Base-by-base conservation (phyloP, 2,888 invertebrate genomes). In the Troides aeacus region DNA sequence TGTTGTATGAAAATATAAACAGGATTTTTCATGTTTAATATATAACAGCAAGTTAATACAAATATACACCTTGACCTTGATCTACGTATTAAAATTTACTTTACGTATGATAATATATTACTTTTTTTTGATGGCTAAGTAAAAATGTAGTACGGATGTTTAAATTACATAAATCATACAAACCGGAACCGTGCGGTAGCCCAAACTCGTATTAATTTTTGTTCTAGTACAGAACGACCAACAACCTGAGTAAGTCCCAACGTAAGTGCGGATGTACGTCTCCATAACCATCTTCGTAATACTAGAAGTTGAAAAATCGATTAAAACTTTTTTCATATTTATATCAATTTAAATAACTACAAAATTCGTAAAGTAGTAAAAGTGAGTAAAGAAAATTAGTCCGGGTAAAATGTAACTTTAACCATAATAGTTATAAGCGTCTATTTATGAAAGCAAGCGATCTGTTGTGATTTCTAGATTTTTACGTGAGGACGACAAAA, bases 61-160 rank as follows among this genome's bases (percentile, higher is more conserved):
- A n/a, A n/a, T n/a, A n/a, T n/a, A n/a, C n/a, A n/a, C n/a, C n/a
- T n/a, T n/a, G n/a, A n/a, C n/a, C n/a, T n/a, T n/a, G n/a, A n/a
- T n/a, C n/a, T n/a, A n/a, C n/a, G n/a, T n/a, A n/a, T n/a, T n/a
- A n/a, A n/a, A n/a, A n/a, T n/a, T n/a, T n/a, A 79, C 79, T 59
- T 24, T 24, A 24, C 24, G 24, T 24, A 24, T 24, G 24, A 24
- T 24, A 24, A 24, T 64, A 70, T 7, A 75, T 64, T 6, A 24
- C 42, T 53, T 65, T 73, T 2, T 58, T 42, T 0, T 67, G 68
- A 6, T 57, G 15, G 6, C 66, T 66, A 7, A 56, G 42, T 1
- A 66, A 50, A 6, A 62, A 64, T 61, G 74, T 75, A 0, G 74
- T 8, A 3, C 23, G 64, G 72, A 2, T 70, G 62, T 57, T 73